Evolutionary conservation across 2,113 vertebrate species (phyloP), one percentile per base, ranked within the genome.

Genomic region (Clarias magur): DNA sequence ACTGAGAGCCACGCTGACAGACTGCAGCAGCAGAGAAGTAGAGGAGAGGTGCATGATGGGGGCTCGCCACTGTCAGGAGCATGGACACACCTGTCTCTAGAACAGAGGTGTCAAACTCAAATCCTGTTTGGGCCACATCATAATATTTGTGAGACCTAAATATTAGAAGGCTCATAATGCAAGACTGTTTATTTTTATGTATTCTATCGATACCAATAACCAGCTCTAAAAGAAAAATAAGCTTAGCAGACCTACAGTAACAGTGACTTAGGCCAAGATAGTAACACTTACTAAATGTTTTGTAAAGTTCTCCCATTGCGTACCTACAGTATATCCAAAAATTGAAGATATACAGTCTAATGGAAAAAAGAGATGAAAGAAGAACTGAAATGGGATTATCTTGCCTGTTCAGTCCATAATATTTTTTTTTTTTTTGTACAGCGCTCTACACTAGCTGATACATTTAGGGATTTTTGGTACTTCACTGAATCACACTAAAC

Each of bases 1-100:
- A 80, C 80, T 60, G 19, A 27, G 65, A 82, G 84, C 60, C 82
- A 34, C 65, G 27, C 79, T 90, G 90, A 91, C 84, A 90, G 89
- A 42, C 86, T 90, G 86, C 90, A 90, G 87, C 87, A 85, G 91
- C 88, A 89, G 65, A 87, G 38, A 79, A 78, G 70, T 16, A 81
- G 27, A 53, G 25, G 63, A 86, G 57, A 88, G 21, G 75, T 84
- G 80, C 87, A 80, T 85, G 56, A 42, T 82, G 87, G 86, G 81
- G 82, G 15, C 54, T 87, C 70, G 17, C 38, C 25, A 48, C 84
- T 85, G 87, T 90, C 91, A 86, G 67, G 67, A 67, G 68, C 27
- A 54, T 80, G 75, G 87, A 87, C 89, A 89, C 88, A 90, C 91
- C 86, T 89, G 90, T 88, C 88, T 90, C 53, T 83, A 82, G 79